Percentiles rank a stretch among this genome's conserved stretches.
Conservation (phyloP, 2,113 vertebrate genomes). For the Mormyrus iriodes region DNA sequence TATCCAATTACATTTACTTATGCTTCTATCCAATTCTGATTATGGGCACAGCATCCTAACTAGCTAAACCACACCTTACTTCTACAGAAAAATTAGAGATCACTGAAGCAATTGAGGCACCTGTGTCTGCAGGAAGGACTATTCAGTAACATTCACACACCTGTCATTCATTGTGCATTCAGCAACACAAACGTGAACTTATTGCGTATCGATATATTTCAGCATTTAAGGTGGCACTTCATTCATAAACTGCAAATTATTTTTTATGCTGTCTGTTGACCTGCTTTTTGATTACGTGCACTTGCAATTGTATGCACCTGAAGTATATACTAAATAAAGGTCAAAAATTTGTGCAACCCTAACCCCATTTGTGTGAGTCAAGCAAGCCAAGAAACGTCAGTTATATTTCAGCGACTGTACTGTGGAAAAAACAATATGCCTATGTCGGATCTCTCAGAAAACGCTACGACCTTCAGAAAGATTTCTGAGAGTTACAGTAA, state of each 20-base stretch:
- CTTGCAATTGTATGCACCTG: background rate
- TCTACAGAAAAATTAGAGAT: background rate
- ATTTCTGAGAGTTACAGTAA: background rate
- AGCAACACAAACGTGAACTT: background rate
- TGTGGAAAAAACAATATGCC: background rate
- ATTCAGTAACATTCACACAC: background rate
- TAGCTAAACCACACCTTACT: background rate
- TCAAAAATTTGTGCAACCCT: background rate
- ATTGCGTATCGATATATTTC: background rate
- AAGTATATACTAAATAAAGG: background rate
- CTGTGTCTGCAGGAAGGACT: background rate
- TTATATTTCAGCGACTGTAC: background rate
- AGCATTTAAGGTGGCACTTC: background rate
- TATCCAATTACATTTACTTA: background rate
- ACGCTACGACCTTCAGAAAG: background rate
- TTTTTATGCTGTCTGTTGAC: background rate
- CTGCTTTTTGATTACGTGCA: background rate
- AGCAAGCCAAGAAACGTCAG: background rate
- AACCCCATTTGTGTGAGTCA: background rate
- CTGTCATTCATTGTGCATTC: background rate
- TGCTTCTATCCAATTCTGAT: background rate
- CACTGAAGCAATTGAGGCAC: background rate
- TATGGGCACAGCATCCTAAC: background rate
- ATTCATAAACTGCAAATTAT: background rate
- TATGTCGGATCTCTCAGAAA: background rate